Percentiles rank a stretch among this genome's conserved stretches.
Conservation (phyloP, 30 jellyfish, hydroid and myxozoan genomes). For the Hydractinia symbiolongicarpus region DNA sequence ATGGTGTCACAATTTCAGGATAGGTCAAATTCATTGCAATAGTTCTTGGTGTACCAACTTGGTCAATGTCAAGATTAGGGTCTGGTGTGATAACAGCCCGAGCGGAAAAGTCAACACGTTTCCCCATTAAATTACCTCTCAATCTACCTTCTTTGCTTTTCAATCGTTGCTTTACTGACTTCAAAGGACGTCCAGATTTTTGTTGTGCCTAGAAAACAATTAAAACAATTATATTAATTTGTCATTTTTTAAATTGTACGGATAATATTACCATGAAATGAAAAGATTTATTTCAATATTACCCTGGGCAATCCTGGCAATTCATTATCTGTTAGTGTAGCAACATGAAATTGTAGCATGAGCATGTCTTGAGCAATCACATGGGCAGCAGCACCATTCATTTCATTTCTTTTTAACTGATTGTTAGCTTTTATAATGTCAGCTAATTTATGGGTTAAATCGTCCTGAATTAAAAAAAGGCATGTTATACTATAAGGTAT, state of each 20-base stretch:
- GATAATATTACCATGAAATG: not conserved
- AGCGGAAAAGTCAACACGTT: slow-evolving; percentile 98
- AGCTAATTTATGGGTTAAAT: slow-evolving; percentile 93
- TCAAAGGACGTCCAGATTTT: slow-evolving; percentile 98
- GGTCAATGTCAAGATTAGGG: slow-evolving; percentile 98
- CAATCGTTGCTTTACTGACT: slow-evolving; percentile 85
- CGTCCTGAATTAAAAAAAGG: slow-evolving; percentile 53
- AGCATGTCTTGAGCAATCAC: slow-evolving; percentile 89
- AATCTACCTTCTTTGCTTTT: slow-evolving; percentile 97
- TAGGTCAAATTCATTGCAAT: slow-evolving; percentile 98
- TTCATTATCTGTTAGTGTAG: slow-evolving; percentile 93
- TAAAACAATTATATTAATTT: not conserved
- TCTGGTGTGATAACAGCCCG: slow-evolving; percentile 99
- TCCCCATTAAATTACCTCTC: slow-evolving; percentile 99
- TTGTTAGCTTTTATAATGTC: slow-evolving; percentile 96
- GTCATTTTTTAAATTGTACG: not conserved
- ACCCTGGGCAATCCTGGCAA: slow-evolving; percentile 98
- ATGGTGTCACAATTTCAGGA: slow-evolving; percentile 98
- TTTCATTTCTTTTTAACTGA: slow-evolving; percentile 74
- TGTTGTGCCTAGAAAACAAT: slow-evolving; percentile 74
- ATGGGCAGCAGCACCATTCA: slow-evolving; percentile 98
- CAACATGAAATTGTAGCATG: slow-evolving; percentile 97
- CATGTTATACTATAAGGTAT: not conserved
- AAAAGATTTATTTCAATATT: not conserved
- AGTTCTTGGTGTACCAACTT: slow-evolving; percentile 99